These are phyloP conservation scores for Onychomys arenicola DNA, from an alignment of 2,797 vertebrate genomes.

Conservation along the genomic window DNA sequence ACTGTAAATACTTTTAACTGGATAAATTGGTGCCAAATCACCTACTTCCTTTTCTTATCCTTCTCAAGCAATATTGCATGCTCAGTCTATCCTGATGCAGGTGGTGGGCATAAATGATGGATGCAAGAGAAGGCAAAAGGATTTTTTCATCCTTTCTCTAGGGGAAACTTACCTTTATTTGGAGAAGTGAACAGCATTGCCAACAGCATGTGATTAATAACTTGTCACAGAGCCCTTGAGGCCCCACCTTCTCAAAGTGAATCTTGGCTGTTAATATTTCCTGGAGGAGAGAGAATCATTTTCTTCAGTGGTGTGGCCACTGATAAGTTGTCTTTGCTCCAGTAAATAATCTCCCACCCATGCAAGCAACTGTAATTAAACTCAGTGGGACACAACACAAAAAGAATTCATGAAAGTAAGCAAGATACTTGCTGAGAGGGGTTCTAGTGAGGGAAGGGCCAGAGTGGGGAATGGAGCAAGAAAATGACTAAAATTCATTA, in stretches of 20 bases:
- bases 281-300: background rate
- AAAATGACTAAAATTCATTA: background rate
- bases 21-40: background rate
- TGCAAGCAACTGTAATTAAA: conserved; percentile 1
- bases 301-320: background rate
- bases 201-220: background rate
- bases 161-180: background rate
- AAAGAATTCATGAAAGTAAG: background rate
- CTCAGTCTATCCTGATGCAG: background rate
- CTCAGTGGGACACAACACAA: background rate
- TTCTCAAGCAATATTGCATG: background rate
- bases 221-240: background rate
- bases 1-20: background rate
- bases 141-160: background rate
- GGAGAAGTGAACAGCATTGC: background rate
- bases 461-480: too few species aligned
- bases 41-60: background rate
- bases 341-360: conserved; percentile 15
- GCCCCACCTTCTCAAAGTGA: background rate
- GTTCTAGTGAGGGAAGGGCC: background rate
- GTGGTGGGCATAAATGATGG: background rate
- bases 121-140: background rate
- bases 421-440: background rate
- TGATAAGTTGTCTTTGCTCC: conserved; percentile 7
- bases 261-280: background rate